A percentile compares a stretch with the other conserved stretches of the same genome.
These are phyloP conservation scores for Brachionus paranguensis DNA, from an alignment of 1,140 invertebrate species.

Conservation along the genomic window DNA sequence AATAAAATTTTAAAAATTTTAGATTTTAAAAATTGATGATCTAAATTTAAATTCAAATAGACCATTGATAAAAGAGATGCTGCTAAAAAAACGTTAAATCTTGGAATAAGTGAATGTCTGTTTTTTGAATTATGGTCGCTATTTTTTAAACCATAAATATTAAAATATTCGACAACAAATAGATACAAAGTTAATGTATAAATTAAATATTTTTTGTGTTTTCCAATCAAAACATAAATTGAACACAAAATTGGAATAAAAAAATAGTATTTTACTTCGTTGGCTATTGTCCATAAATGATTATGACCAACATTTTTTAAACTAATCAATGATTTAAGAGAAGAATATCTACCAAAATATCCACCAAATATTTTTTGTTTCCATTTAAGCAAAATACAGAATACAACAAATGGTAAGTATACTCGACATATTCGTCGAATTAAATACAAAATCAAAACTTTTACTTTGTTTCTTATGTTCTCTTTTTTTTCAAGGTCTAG, in stretches of 20 bases:
- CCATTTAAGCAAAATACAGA: not conserved
- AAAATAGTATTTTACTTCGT: constrained; percentile 14
- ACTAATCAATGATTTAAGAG: not conserved
- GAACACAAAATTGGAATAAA: not conserved
- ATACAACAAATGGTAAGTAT: not conserved
- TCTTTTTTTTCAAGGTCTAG: not conserved
- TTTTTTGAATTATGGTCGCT: not conserved
- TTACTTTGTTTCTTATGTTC: not conserved
- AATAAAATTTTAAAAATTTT: too few species aligned
- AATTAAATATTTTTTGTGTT: not conserved
- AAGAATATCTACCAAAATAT: not conserved
- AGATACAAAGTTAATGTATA: not conserved
- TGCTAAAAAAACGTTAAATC: not conserved
- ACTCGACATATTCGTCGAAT: not conserved
- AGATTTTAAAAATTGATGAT: too few species aligned
- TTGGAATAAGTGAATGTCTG: not conserved
- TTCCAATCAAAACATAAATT: not conserved
- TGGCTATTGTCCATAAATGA: not conserved
- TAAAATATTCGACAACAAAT: not conserved
- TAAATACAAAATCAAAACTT: not conserved
- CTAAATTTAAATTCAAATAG: not conserved
- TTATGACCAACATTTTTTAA: not conserved
- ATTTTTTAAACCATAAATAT: not conserved
- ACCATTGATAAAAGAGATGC: not conserved
- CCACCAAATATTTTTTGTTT: not conserved